Evolutionary conservation across 1,140 invertebrate genomes (phyloP).

Genomic region (Ips nitidus): DNA sequence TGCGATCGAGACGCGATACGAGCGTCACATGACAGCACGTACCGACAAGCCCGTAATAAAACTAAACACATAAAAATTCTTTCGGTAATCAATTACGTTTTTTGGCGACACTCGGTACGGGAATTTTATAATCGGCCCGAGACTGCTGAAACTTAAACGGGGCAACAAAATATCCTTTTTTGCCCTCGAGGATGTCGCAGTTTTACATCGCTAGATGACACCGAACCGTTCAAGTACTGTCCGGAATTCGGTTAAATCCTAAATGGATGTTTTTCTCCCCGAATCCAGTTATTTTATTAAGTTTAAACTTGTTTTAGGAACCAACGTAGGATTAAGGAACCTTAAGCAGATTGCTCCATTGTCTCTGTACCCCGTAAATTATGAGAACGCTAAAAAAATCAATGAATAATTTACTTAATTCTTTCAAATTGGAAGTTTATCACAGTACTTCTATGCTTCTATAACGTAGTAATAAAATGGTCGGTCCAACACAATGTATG

Average conservation of each 20-base stretch:
- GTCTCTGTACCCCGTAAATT: too few relatives aligned
- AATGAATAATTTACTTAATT: too few relatives aligned
- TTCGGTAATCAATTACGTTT: constrained; percentile 33
- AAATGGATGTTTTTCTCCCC: too few relatives aligned
- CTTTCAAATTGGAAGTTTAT: too few relatives aligned
- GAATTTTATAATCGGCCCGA: constrained; percentile 18
- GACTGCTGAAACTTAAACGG: constrained; percentile 27
- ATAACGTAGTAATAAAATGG: too few relatives aligned
- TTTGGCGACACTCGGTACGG: constrained; percentile 11
- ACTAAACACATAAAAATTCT: constrained; percentile 35
- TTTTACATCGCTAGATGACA: constrained; percentile 9
- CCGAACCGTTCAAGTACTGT: constrained; percentile 1
- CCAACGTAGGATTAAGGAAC: too few relatives aligned
- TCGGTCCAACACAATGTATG: too few relatives aligned
- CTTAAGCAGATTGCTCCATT: too few relatives aligned
- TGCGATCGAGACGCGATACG: constrained; percentile 25
- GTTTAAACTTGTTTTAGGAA: too few relatives aligned
- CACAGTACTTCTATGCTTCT: too few relatives aligned
- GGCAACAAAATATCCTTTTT: constrained; percentile 18
- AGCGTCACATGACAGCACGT: constrained; percentile 29
- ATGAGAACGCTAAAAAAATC: too few relatives aligned
- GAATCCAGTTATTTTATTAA: too few relatives aligned
- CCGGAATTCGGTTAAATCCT: not conserved
- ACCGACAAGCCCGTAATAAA: constrained; percentile 31
- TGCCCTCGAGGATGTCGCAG: not conserved